Conservation (phyloP, 1,140 invertebrate genomes). For the Coelopa frigida region DNA sequence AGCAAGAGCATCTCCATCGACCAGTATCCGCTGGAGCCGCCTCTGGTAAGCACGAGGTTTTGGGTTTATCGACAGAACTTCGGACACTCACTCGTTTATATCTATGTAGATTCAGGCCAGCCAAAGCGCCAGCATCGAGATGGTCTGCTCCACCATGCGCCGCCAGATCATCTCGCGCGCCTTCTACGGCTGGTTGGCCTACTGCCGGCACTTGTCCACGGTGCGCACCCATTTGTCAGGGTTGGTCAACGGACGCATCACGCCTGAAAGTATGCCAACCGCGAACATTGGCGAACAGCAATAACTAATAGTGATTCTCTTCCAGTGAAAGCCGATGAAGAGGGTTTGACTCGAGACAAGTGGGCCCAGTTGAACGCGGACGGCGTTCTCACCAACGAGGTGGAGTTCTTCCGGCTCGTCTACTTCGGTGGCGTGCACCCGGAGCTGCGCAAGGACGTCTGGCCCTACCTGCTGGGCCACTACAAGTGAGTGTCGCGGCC, state of each 20-base stretch:
- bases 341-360: constrained; percentile 60
- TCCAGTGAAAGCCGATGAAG: constrained; percentile 49
- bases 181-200: constrained; percentile 93
- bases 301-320: neutral
- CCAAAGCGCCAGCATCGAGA: constrained; percentile 53
- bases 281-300: too few relatives aligned
- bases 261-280: constrained; percentile 51
- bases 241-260: constrained; percentile 67
- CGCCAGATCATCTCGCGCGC: constrained; percentile 90
- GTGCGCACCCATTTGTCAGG: constrained; percentile 86
- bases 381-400: constrained; percentile 54
- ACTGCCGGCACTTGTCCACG: constrained; percentile 85
- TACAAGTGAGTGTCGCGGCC: constrained; percentile 50
- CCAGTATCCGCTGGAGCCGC: constrained; percentile 36
- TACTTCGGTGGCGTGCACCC: constrained; percentile 83
- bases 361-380: constrained; percentile 59
- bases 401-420: constrained; percentile 71
- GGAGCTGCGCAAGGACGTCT: constrained; percentile 73
- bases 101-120: constrained; percentile 20
- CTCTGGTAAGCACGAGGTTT: constrained; percentile 13
- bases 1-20: constrained; percentile 43
- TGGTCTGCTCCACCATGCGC: constrained; percentile 90
- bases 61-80: neutral
- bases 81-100: neutral
- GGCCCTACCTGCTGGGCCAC: constrained; percentile 86